Conservation (phyloP, 2,113 vertebrate genomes). For the Pseudorhombus dupliciocellatus region DNA sequence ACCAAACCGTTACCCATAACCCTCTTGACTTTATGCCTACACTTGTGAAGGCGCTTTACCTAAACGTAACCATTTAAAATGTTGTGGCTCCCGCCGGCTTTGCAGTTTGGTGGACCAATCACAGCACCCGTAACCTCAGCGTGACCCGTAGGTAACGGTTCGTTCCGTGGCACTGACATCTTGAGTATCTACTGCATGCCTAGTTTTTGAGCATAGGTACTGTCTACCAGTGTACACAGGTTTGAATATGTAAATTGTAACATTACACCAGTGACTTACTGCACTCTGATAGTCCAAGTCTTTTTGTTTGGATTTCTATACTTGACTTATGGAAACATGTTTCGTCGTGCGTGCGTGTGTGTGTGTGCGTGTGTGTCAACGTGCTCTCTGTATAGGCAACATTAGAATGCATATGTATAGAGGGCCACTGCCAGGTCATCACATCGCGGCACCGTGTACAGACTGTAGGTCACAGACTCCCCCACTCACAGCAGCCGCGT, state of each 20-base stretch:
- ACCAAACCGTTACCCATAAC: too few relatives aligned
- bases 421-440: constrained; percentile 47
- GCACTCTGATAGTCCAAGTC: constrained; percentile 66
- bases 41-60: background rate
- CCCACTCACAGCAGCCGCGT: constrained; percentile 17
- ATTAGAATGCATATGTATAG: constrained; percentile 55
- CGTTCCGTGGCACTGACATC: constrained; percentile 37
- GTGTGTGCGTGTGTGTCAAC: constrained; percentile 19
- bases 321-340: constrained; percentile 55
- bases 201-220: constrained; percentile 68
- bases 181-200: constrained; percentile 73
- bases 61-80: background rate
- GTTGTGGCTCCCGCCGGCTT: background rate
- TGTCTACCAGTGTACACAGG: constrained; percentile 66
- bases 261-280: constrained; percentile 72
- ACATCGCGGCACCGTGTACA: constrained; percentile 11
- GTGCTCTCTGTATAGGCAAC: constrained; percentile 59
- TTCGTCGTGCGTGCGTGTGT: constrained; percentile 32
- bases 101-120: background rate
- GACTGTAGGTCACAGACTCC: constrained; percentile 16
- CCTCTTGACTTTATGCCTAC: background rate
- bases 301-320: constrained; percentile 67
- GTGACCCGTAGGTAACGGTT: constrained; percentile 26
- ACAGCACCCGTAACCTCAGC: constrained; percentile 21
- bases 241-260: constrained; percentile 70